phyloP scores from a whole-genome alignment of 1,140 invertebrate species.

The Andricus grossulariae region DNA sequence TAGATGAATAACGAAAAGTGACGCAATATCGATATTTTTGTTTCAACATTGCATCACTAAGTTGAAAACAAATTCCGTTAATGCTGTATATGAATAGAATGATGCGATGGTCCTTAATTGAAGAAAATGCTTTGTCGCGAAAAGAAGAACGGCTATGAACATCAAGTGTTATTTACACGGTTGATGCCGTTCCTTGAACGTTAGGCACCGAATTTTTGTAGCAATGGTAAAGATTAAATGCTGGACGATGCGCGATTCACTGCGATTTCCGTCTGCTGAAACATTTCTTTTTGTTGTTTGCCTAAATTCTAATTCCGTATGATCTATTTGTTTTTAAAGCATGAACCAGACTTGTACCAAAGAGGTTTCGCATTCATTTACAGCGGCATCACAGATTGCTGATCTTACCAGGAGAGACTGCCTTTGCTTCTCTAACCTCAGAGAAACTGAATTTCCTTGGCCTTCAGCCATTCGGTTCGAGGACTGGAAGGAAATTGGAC shows the following conservation, averaged over 20 bases:
- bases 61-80: too few species aligned
- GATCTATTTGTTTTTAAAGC: not conserved
- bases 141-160: not conserved
- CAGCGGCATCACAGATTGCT: slow-evolving; percentile 41
- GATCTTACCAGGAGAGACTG: slow-evolving; percentile 23
- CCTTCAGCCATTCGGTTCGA: slow-evolving; percentile 71
- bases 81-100: too few species aligned
- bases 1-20: not conserved
- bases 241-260: slow-evolving; percentile 9
- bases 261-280: not conserved
- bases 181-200: not conserved
- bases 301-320: not conserved
- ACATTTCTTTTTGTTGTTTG: not conserved
- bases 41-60: too few species aligned
- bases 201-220: not conserved
- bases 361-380: slow-evolving; percentile 36
- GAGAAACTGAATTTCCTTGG: not conserved
- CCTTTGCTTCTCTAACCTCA: not conserved
- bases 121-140: not conserved
- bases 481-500: slow-evolving; percentile 61
- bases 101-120: slow-evolving; percentile 4
- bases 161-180: slow-evolving; percentile 9
- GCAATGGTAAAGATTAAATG: not conserved
- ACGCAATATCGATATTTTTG: not conserved
- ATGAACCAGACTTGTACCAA: slow-evolving; percentile 13